Base-by-base conservation (phyloP, 2,888 invertebrate species). In the Dryadula phaetusa region DNA sequence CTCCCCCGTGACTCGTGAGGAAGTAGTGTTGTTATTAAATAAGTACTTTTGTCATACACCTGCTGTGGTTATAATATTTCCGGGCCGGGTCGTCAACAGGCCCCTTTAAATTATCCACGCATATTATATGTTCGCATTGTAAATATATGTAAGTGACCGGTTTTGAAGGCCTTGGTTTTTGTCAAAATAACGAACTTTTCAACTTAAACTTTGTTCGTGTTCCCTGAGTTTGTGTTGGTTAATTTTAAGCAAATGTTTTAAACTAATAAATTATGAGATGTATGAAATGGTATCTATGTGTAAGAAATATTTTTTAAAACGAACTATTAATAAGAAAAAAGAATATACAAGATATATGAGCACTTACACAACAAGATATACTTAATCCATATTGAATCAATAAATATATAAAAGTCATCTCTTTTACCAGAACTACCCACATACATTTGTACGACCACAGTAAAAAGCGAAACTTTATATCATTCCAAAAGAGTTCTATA, bases 111-210 rank as follows among this genome's bases (percentile, higher is more conserved):
- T 46, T 42, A 63, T 22, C 28, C 65, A 32, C 10, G 42, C 28
- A 42, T 42, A 46, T n/a, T 25, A 37, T 37, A 20, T 34, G 20
- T 14, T 54, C 22, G 62, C 44, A 46, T 56, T 56, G 56, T 34
- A 22, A 49, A 68, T 68, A 52, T 28, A 56, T 42, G 42, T 42
- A 25, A 12, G 32, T 14, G 60, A 74, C 75, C 64, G 72, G 74
- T 73, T 73, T 62, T 53, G 58, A 64, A 64, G 75, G 72, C 79
- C 79, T 75, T 74, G 75, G 65, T 75, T 77, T 79, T 79, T 80
- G 71, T 74, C 62, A 73, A 74, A 78, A 75, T 79, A 80, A 81
- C 79, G 80, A 80, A 73, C 70, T 75, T 74, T 72, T 52, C 40
- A 62, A 67, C 62, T 58, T 56, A 52, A 62, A 52, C 44, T 52